A percentile compares a stretch with the other conserved stretches of the same genome.
Conservation (phyloP, 2,888 invertebrate species). For the Aspidapion aeneum region DNA sequence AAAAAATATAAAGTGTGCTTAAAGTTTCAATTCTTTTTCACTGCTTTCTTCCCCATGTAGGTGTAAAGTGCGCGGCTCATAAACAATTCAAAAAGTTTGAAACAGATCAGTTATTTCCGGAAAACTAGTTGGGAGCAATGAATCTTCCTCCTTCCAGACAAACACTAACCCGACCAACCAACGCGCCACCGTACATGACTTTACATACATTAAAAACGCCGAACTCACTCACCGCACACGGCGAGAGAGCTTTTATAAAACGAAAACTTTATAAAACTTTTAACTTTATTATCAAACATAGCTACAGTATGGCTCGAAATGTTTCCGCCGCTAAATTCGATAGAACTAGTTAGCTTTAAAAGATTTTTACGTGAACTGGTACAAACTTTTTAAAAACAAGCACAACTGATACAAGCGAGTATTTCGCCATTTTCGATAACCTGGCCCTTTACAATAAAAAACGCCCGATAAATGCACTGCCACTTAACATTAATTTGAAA, state of each 20-base stretch:
- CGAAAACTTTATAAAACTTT: slow-evolving; percentile 26
- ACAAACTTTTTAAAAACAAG: neutral
- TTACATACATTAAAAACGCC: slow-evolving; percentile 27
- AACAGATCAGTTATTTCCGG: neutral
- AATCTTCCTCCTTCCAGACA: slow-evolving; percentile 20
- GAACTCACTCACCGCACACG: slow-evolving; percentile 1
- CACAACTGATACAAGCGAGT: neutral
- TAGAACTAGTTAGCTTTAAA: slow-evolving; percentile 18
- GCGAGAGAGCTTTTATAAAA: slow-evolving; percentile 24
- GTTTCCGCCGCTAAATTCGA: slow-evolving; percentile 21
- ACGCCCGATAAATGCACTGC: too few species aligned
- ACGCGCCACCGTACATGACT: slow-evolving; percentile 20
- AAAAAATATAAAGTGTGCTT: too few species aligned
- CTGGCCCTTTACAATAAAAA: too few species aligned
- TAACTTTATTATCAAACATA: slow-evolving; percentile 27
- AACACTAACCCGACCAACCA: slow-evolving; percentile 12
- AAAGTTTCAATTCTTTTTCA: too few species aligned
- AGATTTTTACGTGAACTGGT: slow-evolving; percentile 14
- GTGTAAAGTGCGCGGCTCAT: neutral
- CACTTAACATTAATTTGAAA: too few species aligned
- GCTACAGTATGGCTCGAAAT: slow-evolving; percentile 19
- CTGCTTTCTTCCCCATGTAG: neutral
- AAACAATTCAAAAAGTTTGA: neutral
- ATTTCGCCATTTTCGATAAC: too few species aligned
- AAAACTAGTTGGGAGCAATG: slow-evolving; percentile 12